Base-by-base conservation (phyloP, 2,888 invertebrate genomes). In the Apantesis nais region DNA sequence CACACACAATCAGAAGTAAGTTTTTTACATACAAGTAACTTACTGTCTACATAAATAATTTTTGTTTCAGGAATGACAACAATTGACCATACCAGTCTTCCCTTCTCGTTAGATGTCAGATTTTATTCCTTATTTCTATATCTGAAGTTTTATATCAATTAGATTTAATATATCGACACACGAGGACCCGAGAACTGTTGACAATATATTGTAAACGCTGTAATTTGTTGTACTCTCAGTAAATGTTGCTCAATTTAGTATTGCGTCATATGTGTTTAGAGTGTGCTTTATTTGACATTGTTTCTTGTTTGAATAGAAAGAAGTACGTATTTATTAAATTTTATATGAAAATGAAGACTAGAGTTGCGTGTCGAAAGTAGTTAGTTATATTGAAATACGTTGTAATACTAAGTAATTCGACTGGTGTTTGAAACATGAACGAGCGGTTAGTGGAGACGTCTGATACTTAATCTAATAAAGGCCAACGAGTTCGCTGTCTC, bases 1-100 rank as follows among this genome's bases (percentile, higher is more conserved):
- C 34, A 34, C 34, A 34, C n/a, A n/a, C n/a, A n/a, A n/a, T n/a
- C n/a, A n/a, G n/a, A n/a, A n/a, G n/a, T n/a, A n/a, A n/a, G n/a
- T n/a, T n/a, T n/a, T n/a, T n/a, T n/a, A n/a, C n/a, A n/a, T n/a
- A n/a, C n/a, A n/a, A n/a, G n/a, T n/a, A n/a, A n/a, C n/a, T n/a
- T n/a, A n/a, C 11, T 22, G n/a, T 52, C n/a, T 52, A n/a, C 68
- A 34, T 8, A 62, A 34, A 8, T 73, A 73, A 73, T 75, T 80
- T 82, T 81, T 70, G 77, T 93, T 91, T 41, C 94, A 94, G 94
- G 89, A 88, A 85, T 84, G 83, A 89, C 91, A 90, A 92, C 93
- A 89, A 90, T 89, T 92, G 93, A 94, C 94, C 93, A 93, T 91
- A 89, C 88, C 87, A 93, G 94, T 94, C 94, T 94, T 95, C 94